Evolutionary conservation across 2,113 vertebrate genomes (phyloP).

Genomic region (Halcyon senegalensis): DNA sequence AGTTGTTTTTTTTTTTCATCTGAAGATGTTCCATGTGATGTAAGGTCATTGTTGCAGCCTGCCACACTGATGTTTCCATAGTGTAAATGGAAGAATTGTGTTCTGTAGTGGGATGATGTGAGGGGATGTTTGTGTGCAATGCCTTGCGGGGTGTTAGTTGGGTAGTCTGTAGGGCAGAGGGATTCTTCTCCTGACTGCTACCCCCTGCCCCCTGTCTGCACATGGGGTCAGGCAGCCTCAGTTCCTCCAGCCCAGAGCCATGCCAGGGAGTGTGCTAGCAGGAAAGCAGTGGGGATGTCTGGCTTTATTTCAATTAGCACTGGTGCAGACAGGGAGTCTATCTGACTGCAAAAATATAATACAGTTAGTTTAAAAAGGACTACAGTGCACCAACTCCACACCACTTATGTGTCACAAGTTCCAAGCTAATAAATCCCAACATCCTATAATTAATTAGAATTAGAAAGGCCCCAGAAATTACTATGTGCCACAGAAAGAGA

Average conservation of each 20-base stretch:
- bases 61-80: not conserved
- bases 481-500: not conserved
- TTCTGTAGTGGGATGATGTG: accelerated
- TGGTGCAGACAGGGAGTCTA: not conserved
- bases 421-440: not conserved
- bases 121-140: not conserved
- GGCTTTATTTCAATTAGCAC: not conserved
- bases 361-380: not conserved
- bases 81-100: not conserved
- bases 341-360: not conserved
- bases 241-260: too few species aligned
- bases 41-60: not conserved
- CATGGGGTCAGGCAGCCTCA: not conserved
- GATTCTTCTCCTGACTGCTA: not conserved
- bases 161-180: not conserved
- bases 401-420: not conserved
- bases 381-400: not conserved
- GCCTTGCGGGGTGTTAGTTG: not conserved
- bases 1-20: not conserved
- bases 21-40: not conserved
- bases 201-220: not conserved
- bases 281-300: not conserved
- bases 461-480: constrained; percentile 14
- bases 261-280: accelerated
- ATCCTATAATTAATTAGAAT: constrained; percentile 31